Conservation (phyloP, 92 coral and sea anemone species). For the Micromussa lordhowensis region DNA sequence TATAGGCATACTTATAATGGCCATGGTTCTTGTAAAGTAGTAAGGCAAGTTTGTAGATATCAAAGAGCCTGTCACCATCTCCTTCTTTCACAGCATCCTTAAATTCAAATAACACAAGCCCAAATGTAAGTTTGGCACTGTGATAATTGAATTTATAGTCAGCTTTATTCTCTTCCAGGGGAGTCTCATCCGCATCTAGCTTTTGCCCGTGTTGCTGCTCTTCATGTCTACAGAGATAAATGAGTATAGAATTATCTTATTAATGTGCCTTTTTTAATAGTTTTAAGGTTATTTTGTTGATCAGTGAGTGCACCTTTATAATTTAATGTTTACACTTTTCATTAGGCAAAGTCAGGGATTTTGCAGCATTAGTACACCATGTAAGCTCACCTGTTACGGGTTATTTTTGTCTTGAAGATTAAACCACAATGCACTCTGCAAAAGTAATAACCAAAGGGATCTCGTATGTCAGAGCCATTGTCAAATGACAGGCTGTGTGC, state of each 20-base stretch:
- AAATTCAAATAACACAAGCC: too few relatives aligned
- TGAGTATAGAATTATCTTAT: too few relatives aligned
- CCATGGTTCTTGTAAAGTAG: constrained; percentile 57
- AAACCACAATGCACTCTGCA: constrained; percentile 15
- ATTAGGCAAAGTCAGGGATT: too few relatives aligned
- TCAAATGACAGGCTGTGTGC: constrained; percentile 16
- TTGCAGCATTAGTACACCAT: too few relatives aligned
- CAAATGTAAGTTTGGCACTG: constrained; percentile 25
- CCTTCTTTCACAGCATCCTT: constrained; percentile 60
- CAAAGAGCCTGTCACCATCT: constrained; percentile 62
- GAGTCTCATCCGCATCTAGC: too few relatives aligned
- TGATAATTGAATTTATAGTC: constrained; percentile 27
- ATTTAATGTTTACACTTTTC: too few relatives aligned
- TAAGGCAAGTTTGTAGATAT: constrained; percentile 51
- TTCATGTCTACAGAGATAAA: too few relatives aligned
- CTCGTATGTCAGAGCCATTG: constrained; percentile 14
- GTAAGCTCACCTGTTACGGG: not conserved
- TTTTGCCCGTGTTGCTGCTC: constrained; percentile 54
- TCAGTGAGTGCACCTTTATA: too few relatives aligned
- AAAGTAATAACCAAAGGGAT: constrained; percentile 27
- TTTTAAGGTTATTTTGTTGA: too few relatives aligned
- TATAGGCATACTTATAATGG: constrained; percentile 64
- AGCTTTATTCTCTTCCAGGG: too few relatives aligned
- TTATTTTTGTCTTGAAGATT: constrained; percentile 30
- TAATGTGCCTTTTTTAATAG: too few relatives aligned